Evolutionary conservation across 1,140 invertebrate genomes (phyloP), one percentile per base, ranked within the genome.

Genomic region (Orussus abietinus): DNA sequence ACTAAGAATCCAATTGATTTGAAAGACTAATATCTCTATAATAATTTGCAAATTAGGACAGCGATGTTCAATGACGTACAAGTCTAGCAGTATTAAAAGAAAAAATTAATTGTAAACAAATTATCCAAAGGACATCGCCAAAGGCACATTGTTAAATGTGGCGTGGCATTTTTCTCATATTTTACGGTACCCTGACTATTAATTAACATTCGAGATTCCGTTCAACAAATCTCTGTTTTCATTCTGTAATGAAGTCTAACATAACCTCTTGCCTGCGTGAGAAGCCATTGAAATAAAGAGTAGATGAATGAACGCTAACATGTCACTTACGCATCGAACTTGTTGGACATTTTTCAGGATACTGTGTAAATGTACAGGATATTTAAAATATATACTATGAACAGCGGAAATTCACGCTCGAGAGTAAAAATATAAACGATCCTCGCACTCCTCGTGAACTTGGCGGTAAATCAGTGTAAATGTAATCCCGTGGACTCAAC

Each of bases 321-420:
- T 21, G 39, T 48, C 46, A 75, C 80, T 77, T 77, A 81, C 79
- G 77, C 73, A 45, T 81, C 78, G 47, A 77, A 82, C 77, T 82
- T 81, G 67, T 79, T 81, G 49, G 80, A 80, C 79, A 82, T 80
- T 45, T 44, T 53, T 56, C 28, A 31, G 26, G 36, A 30, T 40
- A 22, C 48, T 31, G 45, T 54, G 56, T 41, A 57, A 62, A 59
- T 53, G 43, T 62, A 59, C 50, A 44, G 38, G 47, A 41, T 51
- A 49, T 64, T 55, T 58, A 31, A 45, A 50, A 51, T 54, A 59
- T 57, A 59, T 50, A 43, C 48, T 64, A 57, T 31, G 51, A 60
- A 56, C 39, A 36, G 35, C 47, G 38, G 57, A 47, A 61, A 53
- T 49, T 45, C 53, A 55, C 48, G 57, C 47, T 47, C 54, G 52